Evolutionary conservation across 1,140 invertebrate genomes (phyloP).

Genomic region (Calosoma granatense): DNA sequence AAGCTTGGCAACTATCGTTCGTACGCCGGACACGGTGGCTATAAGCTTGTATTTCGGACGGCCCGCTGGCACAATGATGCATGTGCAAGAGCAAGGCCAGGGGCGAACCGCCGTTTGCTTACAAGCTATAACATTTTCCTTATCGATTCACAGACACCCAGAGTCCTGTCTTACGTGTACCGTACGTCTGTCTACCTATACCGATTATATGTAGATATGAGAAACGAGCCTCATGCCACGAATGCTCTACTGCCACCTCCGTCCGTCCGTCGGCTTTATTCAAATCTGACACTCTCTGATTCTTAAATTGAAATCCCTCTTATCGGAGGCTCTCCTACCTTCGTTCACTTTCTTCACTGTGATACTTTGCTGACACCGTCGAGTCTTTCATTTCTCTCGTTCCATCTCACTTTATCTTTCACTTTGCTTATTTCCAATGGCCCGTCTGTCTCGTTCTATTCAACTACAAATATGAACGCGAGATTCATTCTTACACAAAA

Average conservation of each 20-base stretch:
- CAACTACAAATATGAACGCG: background rate
- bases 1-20: too few species aligned
- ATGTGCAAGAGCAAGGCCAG: background rate
- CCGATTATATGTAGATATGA: slow-evolving; percentile 18
- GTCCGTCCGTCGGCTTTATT: slow-evolving; percentile 19
- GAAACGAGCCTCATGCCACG: too few species aligned
- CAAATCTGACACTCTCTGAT: slow-evolving; percentile 21
- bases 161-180: background rate
- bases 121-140: too few species aligned
- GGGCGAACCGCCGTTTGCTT: background rate
- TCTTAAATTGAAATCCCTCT: slow-evolving; percentile 18
- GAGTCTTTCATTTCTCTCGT: too few species aligned
- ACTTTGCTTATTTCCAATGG: background rate
- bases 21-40: background rate
- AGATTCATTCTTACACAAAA: background rate
- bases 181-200: slow-evolving; percentile 14
- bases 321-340: slow-evolving; percentile 13
- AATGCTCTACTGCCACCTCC: too few species aligned
- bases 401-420: too few species aligned
- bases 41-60: too few species aligned
- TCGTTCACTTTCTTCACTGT: background rate
- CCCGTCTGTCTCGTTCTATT: background rate
- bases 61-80: background rate
- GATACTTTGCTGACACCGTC: too few species aligned
- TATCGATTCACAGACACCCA: background rate